These are phyloP conservation scores for Sycophila texana DNA, from an alignment of 2,888 invertebrate species.

Conservation along the genomic window DNA sequence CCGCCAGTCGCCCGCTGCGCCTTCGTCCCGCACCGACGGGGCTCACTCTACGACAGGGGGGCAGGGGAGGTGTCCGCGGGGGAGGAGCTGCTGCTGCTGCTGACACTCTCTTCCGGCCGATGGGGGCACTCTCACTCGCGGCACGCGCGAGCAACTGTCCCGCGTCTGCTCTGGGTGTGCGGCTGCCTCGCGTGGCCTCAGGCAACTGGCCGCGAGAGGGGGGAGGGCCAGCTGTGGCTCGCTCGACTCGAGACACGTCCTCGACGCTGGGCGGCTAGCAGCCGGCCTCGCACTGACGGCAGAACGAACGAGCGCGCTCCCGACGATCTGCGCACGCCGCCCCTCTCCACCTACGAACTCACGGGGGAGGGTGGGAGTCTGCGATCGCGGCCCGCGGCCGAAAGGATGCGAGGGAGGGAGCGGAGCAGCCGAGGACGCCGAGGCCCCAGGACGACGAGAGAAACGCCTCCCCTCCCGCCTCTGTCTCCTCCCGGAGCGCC, in stretches of 20 bases:
- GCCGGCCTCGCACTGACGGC: constrained; percentile 74
- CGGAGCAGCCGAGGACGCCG: too few relatives aligned
- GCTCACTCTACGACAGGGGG: background rate
- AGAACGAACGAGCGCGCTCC: background rate
- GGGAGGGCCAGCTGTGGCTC: background rate
- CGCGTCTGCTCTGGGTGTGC: too few relatives aligned
- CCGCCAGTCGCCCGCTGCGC: background rate
- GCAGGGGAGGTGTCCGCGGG: too few relatives aligned
- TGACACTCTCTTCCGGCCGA: too few relatives aligned
- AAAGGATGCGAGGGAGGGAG: too few relatives aligned
- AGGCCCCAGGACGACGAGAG: too few relatives aligned
- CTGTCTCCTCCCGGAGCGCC: background rate
- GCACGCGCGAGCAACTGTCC: too few relatives aligned
- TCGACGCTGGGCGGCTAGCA: constrained; percentile 73
- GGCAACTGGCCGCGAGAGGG: background rate
- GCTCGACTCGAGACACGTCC: constrained; percentile 52
- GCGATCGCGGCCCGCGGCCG: too few relatives aligned
- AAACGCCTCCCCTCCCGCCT: background rate
- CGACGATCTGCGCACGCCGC: background rate
- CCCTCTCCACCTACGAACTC: background rate
- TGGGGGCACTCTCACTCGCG: too few relatives aligned
- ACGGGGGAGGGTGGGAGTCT: too few relatives aligned
- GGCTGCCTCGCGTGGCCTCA: background rate
- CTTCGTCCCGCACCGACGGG: background rate
- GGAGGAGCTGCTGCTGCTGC: background rate